phyloP scores from a whole-genome alignment of 2,888 invertebrate species.

The Exephanes ischioxanthus region DNA sequence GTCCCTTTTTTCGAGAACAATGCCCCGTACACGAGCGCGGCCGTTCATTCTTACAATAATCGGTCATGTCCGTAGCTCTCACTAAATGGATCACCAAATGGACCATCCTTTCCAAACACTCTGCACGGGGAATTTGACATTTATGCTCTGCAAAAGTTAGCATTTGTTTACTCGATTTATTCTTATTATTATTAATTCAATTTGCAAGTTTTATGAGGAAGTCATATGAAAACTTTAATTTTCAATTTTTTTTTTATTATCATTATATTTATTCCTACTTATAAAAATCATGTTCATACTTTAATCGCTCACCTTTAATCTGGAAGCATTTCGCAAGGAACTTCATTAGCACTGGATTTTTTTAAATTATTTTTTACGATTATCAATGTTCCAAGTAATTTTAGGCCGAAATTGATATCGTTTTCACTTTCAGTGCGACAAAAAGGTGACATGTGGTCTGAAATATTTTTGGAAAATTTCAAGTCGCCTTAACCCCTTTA shows the following conservation, averaged over 20 bases:
- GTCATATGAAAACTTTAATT: too few species aligned
- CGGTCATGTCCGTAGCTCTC: background rate
- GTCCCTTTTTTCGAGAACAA: conserved; percentile 67
- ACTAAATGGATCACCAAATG: background rate
- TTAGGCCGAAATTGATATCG: too few species aligned
- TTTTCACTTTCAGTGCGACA: too few species aligned
- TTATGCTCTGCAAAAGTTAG: background rate
- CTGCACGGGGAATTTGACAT: background rate
- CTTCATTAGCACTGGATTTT: background rate
- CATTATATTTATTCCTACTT: too few species aligned
- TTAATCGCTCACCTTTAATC: background rate
- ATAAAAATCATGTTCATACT: too few species aligned
- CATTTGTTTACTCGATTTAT: too few species aligned
- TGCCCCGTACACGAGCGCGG: background rate
- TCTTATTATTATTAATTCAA: too few species aligned
- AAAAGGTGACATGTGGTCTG: too few species aligned
- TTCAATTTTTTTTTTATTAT: too few species aligned
- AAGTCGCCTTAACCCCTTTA: too few species aligned
- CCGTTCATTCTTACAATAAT: background rate
- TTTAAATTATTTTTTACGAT: background rate
- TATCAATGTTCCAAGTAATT: background rate
- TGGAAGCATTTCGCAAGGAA: background rate
- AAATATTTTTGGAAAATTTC: too few species aligned
- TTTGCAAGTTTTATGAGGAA: too few species aligned
- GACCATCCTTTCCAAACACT: background rate